These are phyloP conservation scores for Papilio xuthus DNA, from an alignment of 1,140 invertebrate genomes.

Conservation along the genomic window DNA sequence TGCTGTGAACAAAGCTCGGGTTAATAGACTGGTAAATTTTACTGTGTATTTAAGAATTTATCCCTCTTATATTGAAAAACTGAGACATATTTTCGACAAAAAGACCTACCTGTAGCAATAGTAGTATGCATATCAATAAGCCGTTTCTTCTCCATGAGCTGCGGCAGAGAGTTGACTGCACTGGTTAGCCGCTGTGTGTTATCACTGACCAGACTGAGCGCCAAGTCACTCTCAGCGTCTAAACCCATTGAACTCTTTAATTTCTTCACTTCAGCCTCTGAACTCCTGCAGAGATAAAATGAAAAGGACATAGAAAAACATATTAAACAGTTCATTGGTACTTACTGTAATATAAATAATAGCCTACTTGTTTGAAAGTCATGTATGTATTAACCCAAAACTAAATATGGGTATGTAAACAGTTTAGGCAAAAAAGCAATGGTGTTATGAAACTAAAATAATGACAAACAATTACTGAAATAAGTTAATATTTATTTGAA, in stretches of 20 bases:
- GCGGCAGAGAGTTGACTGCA: conserved; percentile 97
- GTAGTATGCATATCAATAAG: conserved; percentile 99
- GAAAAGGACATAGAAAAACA: not conserved
- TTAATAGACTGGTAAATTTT: not conserved
- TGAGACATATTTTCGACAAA: too few relatives aligned
- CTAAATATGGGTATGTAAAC: too few relatives aligned
- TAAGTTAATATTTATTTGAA: too few relatives aligned
- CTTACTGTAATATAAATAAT: too few relatives aligned
- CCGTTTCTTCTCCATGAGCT: conserved; percentile 97
- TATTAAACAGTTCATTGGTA: too few relatives aligned
- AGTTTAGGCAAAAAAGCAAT: too few relatives aligned
- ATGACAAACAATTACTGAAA: too few relatives aligned
- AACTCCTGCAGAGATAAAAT: conserved; percentile 80
- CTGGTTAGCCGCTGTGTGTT: conserved; percentile 97
- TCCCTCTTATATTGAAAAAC: too few relatives aligned
- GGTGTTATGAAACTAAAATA: too few relatives aligned
- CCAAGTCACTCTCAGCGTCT: conserved; percentile 89
- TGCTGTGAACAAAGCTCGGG: conserved; percentile 76
- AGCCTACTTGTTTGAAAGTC: too few relatives aligned
- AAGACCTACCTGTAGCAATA: conserved; percentile 91
- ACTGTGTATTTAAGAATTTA: too few relatives aligned
- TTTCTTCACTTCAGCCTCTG: conserved; percentile 98
- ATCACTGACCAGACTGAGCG: conserved; percentile 92
- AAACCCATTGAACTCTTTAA: conserved; percentile 96
- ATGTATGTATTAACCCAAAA: too few relatives aligned